Conservation (phyloP, 2,797 vertebrate genomes). For the Rhabdophis nuchalis region DNA sequence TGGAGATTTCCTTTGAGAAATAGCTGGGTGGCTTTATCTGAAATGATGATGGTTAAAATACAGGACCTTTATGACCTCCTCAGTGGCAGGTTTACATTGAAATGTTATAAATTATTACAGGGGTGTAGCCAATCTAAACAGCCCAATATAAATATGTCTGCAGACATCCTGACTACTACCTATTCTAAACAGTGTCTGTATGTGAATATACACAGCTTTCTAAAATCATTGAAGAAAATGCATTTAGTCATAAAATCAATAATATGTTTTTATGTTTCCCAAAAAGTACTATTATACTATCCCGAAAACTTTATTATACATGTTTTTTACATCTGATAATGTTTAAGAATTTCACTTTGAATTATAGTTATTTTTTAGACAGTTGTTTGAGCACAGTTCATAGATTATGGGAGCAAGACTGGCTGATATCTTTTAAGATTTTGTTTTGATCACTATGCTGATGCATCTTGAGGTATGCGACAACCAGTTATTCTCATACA, state of each 20-base stretch:
- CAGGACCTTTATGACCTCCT: constrained; percentile 84
- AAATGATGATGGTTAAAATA: constrained; percentile 73
- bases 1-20: constrained; percentile 58
- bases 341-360: constrained; percentile 59
- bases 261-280: constrained; percentile 75
- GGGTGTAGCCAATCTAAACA: constrained; percentile 91
- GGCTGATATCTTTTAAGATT: neutral
- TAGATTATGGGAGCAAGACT: constrained; percentile 44
- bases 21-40: constrained; percentile 72
- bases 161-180: constrained; percentile 86
- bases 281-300: constrained; percentile 62
- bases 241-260: constrained; percentile 80
- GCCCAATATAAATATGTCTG: constrained; percentile 89
- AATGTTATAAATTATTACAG: constrained; percentile 95
- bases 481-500: neutral
- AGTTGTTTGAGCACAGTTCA: constrained; percentile 55
- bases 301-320: constrained; percentile 53
- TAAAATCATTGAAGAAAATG: constrained; percentile 81
- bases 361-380: constrained; percentile 55
- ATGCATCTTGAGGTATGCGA: neutral
- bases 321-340: constrained; percentile 60
- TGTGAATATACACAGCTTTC: constrained; percentile 82
- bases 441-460: neutral
- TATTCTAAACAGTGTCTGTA: constrained; percentile 87
- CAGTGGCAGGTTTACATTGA: constrained; percentile 92